Conservation (phyloP, 2,888 invertebrate genomes). For the Luffia ferchaultella region DNA sequence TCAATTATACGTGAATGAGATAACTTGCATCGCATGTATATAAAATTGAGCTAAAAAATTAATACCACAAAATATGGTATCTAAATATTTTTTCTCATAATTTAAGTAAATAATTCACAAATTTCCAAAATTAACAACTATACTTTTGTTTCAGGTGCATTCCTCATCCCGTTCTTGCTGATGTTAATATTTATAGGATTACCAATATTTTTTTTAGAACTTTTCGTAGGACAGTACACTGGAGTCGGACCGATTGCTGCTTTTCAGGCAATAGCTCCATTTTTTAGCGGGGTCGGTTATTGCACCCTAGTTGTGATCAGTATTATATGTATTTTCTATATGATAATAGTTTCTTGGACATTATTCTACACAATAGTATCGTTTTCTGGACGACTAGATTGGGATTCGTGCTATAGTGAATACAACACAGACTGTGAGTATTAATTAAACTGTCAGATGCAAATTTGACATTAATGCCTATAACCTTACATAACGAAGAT, state of each 20-base stretch:
- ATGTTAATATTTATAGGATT: slow-evolving; percentile 81
- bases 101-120: too few species aligned
- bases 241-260: slow-evolving; percentile 76
- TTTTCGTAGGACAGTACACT: slow-evolving; percentile 81
- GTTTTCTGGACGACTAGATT: slow-evolving; percentile 68
- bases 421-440: slow-evolving; percentile 69
- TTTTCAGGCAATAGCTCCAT: slow-evolving; percentile 69
- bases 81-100: too few species aligned
- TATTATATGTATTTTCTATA: slow-evolving; percentile 80
- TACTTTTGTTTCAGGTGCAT: slow-evolving; percentile 66
- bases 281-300: slow-evolving; percentile 69
- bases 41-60: too few species aligned
- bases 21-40: too few species aligned
- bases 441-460: too few species aligned
- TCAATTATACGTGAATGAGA: too few species aligned
- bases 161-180: slow-evolving; percentile 75
- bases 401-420: slow-evolving; percentile 72
- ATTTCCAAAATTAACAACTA: neutral
- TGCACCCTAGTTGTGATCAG: slow-evolving; percentile 75
- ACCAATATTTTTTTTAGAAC: slow-evolving; percentile 82
- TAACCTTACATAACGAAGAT: too few species aligned
- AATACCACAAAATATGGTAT: too few species aligned
- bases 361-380: slow-evolving; percentile 79
- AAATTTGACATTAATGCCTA: too few species aligned
- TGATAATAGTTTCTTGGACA: slow-evolving; percentile 82